A percentile compares a stretch with the other conserved stretches of the same genome.
phyloP scores from a whole-genome alignment of 35 echinoderm and acorn worm genomes.

The Anneissia japonica region DNA sequence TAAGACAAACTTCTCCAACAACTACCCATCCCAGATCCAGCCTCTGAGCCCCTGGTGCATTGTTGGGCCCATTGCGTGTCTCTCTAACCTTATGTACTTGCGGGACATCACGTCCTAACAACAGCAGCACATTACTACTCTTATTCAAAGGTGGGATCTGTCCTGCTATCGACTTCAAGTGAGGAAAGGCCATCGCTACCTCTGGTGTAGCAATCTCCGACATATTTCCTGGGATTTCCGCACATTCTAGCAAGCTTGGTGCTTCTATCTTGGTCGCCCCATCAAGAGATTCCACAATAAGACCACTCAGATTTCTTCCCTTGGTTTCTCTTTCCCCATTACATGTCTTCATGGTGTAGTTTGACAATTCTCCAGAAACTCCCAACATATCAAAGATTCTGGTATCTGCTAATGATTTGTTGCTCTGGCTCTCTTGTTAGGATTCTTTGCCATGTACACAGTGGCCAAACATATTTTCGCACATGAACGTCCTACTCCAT shows the following conservation, averaged over 20 bases:
- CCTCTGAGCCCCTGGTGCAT: conserved; percentile 32
- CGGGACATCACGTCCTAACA: conserved; percentile 27
- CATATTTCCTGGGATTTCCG: conserved; percentile 36
- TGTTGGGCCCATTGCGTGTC: neutral
- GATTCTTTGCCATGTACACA: neutral
- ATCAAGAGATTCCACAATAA: conserved; percentile 16
- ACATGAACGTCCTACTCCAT: conserved; percentile 23
- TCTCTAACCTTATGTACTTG: conserved; percentile 25
- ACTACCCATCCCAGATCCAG: conserved; percentile 33
- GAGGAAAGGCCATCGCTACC: conserved; percentile 20
- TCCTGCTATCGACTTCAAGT: conserved; percentile 28
- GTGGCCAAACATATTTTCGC: conserved; percentile 31
- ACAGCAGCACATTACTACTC: neutral
- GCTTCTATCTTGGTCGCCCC: neutral
- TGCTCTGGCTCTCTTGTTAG: conserved; percentile 17
- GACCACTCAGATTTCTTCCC: conserved; percentile 1
- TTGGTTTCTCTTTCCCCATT: neutral
- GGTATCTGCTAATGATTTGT: conserved; percentile 23
- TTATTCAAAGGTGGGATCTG: conserved; percentile 9
- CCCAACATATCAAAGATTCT: conserved; percentile 18
- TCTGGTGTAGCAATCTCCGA: conserved; percentile 49
- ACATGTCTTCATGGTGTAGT: conserved; percentile 37
- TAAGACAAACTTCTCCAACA: conserved; percentile 34
- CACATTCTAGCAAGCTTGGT: conserved; percentile 31
- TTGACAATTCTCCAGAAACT: neutral